phyloP scores from a whole-genome alignment of 1,140 invertebrate genomes.

The Drosophila equinoxialis region DNA sequence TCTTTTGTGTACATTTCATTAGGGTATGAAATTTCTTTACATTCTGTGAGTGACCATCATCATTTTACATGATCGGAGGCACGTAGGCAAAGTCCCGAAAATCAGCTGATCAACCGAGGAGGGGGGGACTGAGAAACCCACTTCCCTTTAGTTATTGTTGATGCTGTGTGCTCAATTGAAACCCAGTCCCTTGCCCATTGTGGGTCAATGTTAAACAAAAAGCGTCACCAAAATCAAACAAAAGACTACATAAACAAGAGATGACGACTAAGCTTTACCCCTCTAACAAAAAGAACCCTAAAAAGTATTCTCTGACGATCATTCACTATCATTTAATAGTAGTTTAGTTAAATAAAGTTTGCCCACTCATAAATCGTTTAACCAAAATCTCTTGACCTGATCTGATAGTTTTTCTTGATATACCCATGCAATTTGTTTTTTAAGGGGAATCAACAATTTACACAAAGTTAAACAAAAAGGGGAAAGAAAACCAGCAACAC shows the following conservation, averaged over 20 bases:
- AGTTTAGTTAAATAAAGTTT: no score
- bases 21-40: not conserved
- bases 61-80: not conserved
- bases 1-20: not conserved
- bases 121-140: not conserved
- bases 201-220: conserved; percentile 42
- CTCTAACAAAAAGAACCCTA: not conserved
- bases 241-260: not conserved
- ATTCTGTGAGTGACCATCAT: not conserved
- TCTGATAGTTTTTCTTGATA: not conserved
- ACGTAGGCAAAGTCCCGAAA: not conserved
- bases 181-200: conserved; percentile 17
- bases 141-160: not conserved
- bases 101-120: not conserved
- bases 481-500: conserved; percentile 14
- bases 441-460: not conserved
- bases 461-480: conserved; percentile 11
- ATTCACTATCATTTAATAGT: no score
- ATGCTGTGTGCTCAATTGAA: conserved; percentile 20
- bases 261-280: not conserved
- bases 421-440: not conserved
- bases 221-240: conserved; percentile 3
- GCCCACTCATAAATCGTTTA: no score
- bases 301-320: no score
- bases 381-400: no score